Percentiles rank a stretch among this genome's conserved stretches.
Conservation (phyloP, 2,797 vertebrate genomes). For the Cossypha dichroa region DNA sequence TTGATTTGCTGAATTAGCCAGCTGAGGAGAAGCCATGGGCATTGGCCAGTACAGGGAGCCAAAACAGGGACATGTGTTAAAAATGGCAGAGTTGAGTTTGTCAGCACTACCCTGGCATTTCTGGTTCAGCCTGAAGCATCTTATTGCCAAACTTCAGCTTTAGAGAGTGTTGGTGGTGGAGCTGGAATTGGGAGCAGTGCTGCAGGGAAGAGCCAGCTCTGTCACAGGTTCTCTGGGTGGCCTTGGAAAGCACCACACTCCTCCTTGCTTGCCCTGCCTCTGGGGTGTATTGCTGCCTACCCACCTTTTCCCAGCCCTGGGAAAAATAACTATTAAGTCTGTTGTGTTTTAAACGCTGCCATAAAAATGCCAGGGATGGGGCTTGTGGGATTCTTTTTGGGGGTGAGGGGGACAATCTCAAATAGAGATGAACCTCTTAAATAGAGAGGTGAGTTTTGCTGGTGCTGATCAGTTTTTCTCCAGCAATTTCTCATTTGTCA, state of each 20-base stretch:
- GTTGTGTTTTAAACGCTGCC: background rate
- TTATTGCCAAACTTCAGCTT: background rate
- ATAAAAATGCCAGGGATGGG: background rate
- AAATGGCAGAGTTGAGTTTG: background rate
- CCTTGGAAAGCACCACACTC: background rate
- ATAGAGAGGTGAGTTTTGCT: background rate
- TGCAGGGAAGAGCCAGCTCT: background rate
- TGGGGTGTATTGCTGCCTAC: background rate
- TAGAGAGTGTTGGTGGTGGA: background rate
- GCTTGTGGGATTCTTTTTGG: background rate
- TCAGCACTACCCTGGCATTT: background rate
- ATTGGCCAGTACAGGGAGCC: background rate
- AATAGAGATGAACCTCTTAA: background rate
- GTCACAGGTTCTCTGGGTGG: background rate
- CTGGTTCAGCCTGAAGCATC: background rate
- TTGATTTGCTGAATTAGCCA: background rate
- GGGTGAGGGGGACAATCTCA: background rate
- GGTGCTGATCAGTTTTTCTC: background rate
- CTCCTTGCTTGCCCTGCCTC: background rate
- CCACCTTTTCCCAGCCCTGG: background rate
- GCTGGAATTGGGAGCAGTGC: background rate
- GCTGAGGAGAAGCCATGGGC: background rate
- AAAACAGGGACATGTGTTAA: background rate
- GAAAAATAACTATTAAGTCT: background rate
- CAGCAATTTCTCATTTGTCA: slow-evolving; percentile 10